Evolutionary conservation across 2,888 invertebrate genomes (phyloP), one percentile per base, ranked within the genome.

Genomic region (Odontocolon sp.): DNA sequence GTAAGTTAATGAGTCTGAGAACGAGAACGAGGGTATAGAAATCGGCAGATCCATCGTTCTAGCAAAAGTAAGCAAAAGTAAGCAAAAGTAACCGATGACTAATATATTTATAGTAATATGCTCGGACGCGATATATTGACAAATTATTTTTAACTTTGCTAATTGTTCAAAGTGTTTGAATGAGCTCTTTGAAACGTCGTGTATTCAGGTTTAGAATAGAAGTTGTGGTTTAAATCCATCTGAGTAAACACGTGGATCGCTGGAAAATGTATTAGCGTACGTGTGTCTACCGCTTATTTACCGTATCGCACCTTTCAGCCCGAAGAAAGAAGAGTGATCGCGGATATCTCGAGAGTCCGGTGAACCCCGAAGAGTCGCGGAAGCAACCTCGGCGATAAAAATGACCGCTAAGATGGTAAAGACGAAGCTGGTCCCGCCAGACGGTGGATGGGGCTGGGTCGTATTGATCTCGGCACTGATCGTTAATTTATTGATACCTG

Each of bases 401-500:
- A 82, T 80, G 80, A 84, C 74, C 26, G 79, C 47, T 31, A 85
- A 86, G 73, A 76, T 77, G 33, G 75, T 73, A 45, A 83, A 84
- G 77, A 89, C 87, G 61, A 90, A 87, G 80, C 81, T 85, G 71
- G 87, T 91, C 5, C 90, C 91, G 40, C 91, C 91, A 36, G 91
- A 91, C 75, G 91, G 91, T 67, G 91, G 91, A 45, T 91, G 91
- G 91, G 91, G 91, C 14, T 91, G 91, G 91, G 85, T 91, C 71
- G 89, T 91, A 9, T 86, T 91, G 21, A 78, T 86, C 4, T 91
- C 84, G 57, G 94, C 96, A 2, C 95, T 96, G 75, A 86, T 96
- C 79, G 96, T 97, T 75, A 96, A 97, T 88, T 94, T 97, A 81
- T 92, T 97, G 23, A 95, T 97, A 52, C 96, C 97, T 1, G 97